Evolutionary conservation across 92 coral and sea anemone genomes (phyloP).

Genomic region (Porites cylindrica): DNA sequence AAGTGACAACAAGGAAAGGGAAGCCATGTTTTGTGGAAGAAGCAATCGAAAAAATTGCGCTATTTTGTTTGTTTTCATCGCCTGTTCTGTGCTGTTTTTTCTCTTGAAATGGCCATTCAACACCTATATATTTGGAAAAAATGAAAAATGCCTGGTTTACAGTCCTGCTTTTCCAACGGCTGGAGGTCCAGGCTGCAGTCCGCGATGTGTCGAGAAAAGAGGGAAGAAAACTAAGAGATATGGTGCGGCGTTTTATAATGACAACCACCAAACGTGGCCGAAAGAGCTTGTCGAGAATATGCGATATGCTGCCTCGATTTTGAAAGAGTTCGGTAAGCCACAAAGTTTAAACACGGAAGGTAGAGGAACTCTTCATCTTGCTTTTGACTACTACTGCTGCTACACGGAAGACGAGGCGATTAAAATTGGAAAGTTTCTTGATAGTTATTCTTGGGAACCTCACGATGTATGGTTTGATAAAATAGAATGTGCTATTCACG

Average conservation of each 20-base stretch:
- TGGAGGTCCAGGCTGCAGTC: slow-evolving; percentile 58
- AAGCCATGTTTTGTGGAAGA: not conserved
- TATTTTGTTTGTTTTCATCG: not conserved
- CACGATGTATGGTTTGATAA: slow-evolving; percentile 59
- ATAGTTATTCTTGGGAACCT: slow-evolving; percentile 47
- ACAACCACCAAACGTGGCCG: not conserved
- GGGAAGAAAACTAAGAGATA: not conserved
- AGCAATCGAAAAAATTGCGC: not conserved
- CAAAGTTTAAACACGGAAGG: slow-evolving; percentile 55
- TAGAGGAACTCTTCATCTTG: slow-evolving; percentile 38
- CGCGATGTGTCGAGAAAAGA: slow-evolving; percentile 27
- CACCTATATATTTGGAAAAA: not conserved
- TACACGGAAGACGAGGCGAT: slow-evolving; percentile 56
- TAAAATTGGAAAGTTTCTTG: slow-evolving; percentile 53
- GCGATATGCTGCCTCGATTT: slow-evolving; percentile 13
- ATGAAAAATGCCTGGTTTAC: not conserved
- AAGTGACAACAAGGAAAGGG: not conserved
- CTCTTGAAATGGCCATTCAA: not conserved
- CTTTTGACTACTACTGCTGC: slow-evolving; percentile 72
- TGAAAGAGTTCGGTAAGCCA: slow-evolving; percentile 42
- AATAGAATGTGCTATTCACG: slow-evolving; percentile 61
- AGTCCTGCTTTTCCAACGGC: slow-evolving; percentile 46
- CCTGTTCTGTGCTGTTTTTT: not conserved
- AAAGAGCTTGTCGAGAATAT: not conserved
- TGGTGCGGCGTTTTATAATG: not conserved